Percentiles rank a stretch among this genome's conserved stretches.
Conservation (phyloP, 1,140 invertebrate species). For the Rhopalosiphum maidis region DNA sequence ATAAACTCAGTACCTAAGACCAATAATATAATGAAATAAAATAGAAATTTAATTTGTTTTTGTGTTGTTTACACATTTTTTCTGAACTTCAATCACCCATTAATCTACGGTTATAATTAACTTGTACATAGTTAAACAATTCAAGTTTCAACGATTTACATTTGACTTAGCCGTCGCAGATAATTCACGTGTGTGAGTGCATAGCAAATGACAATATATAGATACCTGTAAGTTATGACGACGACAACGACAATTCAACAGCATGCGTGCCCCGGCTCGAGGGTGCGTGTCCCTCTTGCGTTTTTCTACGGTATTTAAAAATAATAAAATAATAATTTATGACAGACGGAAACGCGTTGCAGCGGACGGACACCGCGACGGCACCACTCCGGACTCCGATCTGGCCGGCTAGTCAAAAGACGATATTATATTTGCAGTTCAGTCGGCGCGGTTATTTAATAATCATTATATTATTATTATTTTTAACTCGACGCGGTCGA, state of each 20-base stretch:
- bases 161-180: not conserved
- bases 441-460: not conserved
- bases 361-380: slow-evolving; percentile 38
- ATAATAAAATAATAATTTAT: not conserved
- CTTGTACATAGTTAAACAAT: not conserved
- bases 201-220: too few species aligned
- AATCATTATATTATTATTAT: slow-evolving; percentile 24
- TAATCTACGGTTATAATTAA: not conserved
- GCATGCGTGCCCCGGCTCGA: not conserved
- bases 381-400: slow-evolving; percentile 25
- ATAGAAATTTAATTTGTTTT: not conserved
- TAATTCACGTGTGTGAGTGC: too few species aligned
- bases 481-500: slow-evolving; percentile 26
- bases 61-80: not conserved
- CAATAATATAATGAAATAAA: not conserved
- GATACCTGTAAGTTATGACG: not conserved
- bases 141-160: not conserved
- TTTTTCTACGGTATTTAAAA: not conserved
- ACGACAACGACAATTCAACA: not conserved
- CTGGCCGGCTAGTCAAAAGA: not conserved
- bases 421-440: not conserved
- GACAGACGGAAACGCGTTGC: not conserved
- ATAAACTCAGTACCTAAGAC: too few species aligned
- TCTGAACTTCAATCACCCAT: not conserved
- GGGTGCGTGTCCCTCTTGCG: not conserved